Base-by-base conservation (phyloP, 1,140 invertebrate species). In the Myzus persicae region DNA sequence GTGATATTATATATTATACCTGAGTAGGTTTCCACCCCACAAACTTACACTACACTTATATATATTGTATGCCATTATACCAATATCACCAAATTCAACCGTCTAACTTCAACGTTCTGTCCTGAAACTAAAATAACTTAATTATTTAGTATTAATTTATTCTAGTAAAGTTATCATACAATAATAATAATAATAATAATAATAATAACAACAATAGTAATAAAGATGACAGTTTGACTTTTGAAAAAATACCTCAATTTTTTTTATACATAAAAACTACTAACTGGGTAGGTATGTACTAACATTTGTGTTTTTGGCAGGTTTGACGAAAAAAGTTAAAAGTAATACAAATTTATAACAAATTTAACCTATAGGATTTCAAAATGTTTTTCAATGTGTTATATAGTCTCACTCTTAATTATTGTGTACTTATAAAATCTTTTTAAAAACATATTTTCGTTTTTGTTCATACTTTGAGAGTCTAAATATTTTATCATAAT, bases 1-100 rank as follows among this genome's bases (percentile, higher is more conserved):
- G 91, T 81, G 67, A 51, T 92, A 92, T 81, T 92, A 51, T 48
- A 36, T 46, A 44, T 11, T 76, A 92, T 84, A 92, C 91, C 44
- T 82, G 91, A 82, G 31, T 82, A 22, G 11, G 26, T 48, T 11
- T 36, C 51, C n/a, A 59, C 40, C 48, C 11, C 36, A 59, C 46
- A 85, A 67, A 48, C 22, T 84, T 44, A 38, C 46, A 24, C 26
- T 89, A 38, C 24, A 11, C 2, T 22, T 38, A 24, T 31, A 9
- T 67, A n/a, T n/a, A 76, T 76, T 76, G 59, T 76, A 76, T 76
- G 59, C 11, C 14, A 67, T 67, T n/a, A 59, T 48, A n/a, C 22
- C 46, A 89, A 89, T 36, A 88, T 51, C 24, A 54, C 26, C 14
- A 48, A 48, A 38, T 22, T 51, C 48, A 54, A 48, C 31, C 4